Evolutionary conservation across 2,113 vertebrate species (phyloP).

Genomic region (Patagioenas fasciata): DNA sequence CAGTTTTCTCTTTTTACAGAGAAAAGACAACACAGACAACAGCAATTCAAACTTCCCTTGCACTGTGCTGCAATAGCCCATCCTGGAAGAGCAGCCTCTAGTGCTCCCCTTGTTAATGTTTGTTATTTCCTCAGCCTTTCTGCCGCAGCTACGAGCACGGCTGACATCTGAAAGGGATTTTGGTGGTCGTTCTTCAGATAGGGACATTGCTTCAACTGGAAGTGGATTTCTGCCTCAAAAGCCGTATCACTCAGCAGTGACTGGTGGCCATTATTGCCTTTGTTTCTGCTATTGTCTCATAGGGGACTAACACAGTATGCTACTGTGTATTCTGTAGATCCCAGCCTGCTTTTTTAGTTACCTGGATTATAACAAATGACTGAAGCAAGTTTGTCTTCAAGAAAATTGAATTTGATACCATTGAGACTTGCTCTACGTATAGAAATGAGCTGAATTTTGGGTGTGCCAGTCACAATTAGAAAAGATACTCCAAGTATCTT

Average conservation of each 20-base stretch:
- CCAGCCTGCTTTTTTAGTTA: neutral
- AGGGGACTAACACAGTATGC: neutral
- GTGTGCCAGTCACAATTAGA: constrained; percentile 41
- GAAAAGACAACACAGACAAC: neutral
- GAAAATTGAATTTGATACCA: constrained; percentile 31
- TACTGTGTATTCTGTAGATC: neutral
- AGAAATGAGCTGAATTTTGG: constrained; percentile 13
- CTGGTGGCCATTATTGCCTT: neutral
- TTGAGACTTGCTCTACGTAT: neutral
- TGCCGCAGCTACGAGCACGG: neutral
- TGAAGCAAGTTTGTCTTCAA: neutral
- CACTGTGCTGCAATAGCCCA: neutral
- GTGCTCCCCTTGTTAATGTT: neutral
- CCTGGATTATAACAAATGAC: neutral
- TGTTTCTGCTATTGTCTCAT: neutral
- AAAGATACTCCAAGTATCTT: neutral
- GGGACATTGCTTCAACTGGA: neutral
- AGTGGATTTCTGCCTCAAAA: constrained; percentile 4
- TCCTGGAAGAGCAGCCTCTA: neutral
- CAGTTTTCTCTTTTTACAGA: neutral
- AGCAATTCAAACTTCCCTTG: neutral
- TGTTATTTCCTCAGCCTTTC: neutral
- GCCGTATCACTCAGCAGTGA: neutral
- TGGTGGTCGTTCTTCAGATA: neutral
- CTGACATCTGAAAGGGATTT: neutral